Percentiles rank a stretch among this genome's conserved stretches.
Conservation (phyloP, 2,888 invertebrate genomes). For the Cosmia trapezina region DNA sequence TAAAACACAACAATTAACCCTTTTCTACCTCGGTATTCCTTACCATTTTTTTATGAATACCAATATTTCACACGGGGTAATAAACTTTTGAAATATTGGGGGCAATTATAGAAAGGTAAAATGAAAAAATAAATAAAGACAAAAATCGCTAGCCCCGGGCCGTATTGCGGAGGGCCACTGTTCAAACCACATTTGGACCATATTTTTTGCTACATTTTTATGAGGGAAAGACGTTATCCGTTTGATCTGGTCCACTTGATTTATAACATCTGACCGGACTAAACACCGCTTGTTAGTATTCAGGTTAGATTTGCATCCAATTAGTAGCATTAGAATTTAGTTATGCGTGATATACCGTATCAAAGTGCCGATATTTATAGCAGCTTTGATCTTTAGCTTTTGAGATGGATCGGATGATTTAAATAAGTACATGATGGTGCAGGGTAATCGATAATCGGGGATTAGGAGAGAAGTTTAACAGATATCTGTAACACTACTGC, state of each 20-base stretch:
- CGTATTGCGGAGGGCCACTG: constrained; percentile 85
- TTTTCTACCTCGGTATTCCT: constrained; percentile 26
- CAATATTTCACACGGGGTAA: constrained; percentile 80
- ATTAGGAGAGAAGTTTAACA: background rate
- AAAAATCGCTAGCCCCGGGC: constrained; percentile 81
- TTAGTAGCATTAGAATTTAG: constrained; percentile 80
- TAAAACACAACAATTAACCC: constrained; percentile 49
- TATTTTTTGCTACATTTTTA: constrained; percentile 75
- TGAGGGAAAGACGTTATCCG: constrained; percentile 80
- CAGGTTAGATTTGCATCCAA: constrained; percentile 87
- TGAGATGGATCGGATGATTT: constrained; percentile 16
- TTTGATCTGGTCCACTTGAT: constrained; percentile 83
- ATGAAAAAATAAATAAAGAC: constrained; percentile 80
- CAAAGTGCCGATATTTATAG: constrained; percentile 64
- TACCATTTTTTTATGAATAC: constrained; percentile 46
- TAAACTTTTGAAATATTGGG: constrained; percentile 82
- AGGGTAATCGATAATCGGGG: background rate
- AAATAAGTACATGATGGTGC: constrained; percentile 8
- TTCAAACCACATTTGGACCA: constrained; percentile 81
- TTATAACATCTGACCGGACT: constrained; percentile 78
- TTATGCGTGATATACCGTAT: constrained; percentile 78
- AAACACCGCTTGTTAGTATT: constrained; percentile 86
- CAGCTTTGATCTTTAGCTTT: constrained; percentile 46
- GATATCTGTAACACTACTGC: background rate
- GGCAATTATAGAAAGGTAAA: constrained; percentile 82